Evolutionary conservation across 53 echinoderm and acorn worm species (phyloP), one percentile per base, ranked within the genome.

Genomic region (Holothuria scabra): DNA sequence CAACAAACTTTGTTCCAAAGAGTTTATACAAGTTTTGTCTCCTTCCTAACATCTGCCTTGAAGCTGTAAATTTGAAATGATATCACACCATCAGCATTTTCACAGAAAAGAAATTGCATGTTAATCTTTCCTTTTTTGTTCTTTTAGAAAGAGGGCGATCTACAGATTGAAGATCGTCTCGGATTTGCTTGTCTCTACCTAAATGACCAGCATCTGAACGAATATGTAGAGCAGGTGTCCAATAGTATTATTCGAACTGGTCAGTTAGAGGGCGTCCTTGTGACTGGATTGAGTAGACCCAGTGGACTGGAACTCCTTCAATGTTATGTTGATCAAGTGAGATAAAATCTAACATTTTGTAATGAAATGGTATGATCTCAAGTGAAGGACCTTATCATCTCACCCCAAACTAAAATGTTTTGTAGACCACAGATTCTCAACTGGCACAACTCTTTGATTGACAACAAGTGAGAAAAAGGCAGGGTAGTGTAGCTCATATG

Each of bases 101-200:
- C 41, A 3, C 41, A 4, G 52, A 14, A 2, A 52, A 0, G 3
- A 8, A 52, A 52, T 16, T 52, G 16, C 8, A n/a, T 52, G 0
- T 52, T 3, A 52, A 52, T 52, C 18, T 52, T 48, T 52, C 52
- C 25, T 31, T 22, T 62, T 56, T 78, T 56, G 38, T 1, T 44
- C 56, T 18, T 76, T 18, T 67, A 97, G 97, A 86, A 83, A 78
- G 97, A 97, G 76, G 30, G 81, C 13, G 93, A 84, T 26, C 65
- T 97, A 67, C 94, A 87, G 67, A 90, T 97, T 23, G 92, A 97
- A 79, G 97, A 97, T 67, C 83, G 97, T 24, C 66, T 97, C 25
- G 93, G 92, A 13, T 97, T 97, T 90, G 97, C 97, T 28, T 97
- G 97, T 65, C 80, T 94, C 59, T 97, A 92, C 71, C 90, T 97